Conservation (phyloP, 35 echinoderm and acorn worm species). For the Apostichopus parvimensis region DNA sequence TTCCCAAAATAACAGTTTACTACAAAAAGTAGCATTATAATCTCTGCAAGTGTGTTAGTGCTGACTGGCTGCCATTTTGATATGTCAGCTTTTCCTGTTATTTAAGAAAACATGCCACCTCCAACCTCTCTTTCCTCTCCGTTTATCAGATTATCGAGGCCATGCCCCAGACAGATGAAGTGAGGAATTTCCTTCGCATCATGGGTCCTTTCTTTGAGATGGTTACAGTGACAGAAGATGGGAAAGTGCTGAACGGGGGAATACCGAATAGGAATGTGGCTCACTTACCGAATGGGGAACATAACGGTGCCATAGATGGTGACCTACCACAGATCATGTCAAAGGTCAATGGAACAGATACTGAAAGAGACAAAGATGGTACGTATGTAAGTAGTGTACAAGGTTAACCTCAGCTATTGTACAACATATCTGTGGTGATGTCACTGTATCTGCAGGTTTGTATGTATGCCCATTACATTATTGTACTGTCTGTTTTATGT, state of each 20-base stretch:
- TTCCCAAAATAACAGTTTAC: too few species aligned
- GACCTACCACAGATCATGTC: neutral
- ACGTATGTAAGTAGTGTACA: neutral
- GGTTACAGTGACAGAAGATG: slow-evolving; percentile 12
- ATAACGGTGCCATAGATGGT: slow-evolving; percentile 23
- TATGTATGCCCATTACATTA: too few species aligned
- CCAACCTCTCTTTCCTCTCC: neutral
- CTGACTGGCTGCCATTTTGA: too few species aligned
- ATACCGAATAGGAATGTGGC: slow-evolving; percentile 29
- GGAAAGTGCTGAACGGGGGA: slow-evolving; percentile 33
- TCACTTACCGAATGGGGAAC: slow-evolving; percentile 41
- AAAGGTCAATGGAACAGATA: neutral
- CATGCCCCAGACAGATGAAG: slow-evolving; percentile 86
- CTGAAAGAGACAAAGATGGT: neutral
- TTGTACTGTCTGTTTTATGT: too few species aligned
- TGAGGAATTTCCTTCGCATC: slow-evolving; percentile 64
- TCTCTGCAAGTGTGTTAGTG: too few species aligned
- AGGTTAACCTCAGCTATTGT: too few species aligned
- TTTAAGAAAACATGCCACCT: too few species aligned
- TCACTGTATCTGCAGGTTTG: too few species aligned
- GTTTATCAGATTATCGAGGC: slow-evolving; percentile 75
- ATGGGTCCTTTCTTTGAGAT: slow-evolving; percentile 94
- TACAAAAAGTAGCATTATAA: too few species aligned
- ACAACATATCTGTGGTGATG: too few species aligned
- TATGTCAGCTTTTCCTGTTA: too few species aligned